Evolutionary conservation across 2,888 invertebrate genomes (phyloP).

Genomic region (Agrochola litura): DNA sequence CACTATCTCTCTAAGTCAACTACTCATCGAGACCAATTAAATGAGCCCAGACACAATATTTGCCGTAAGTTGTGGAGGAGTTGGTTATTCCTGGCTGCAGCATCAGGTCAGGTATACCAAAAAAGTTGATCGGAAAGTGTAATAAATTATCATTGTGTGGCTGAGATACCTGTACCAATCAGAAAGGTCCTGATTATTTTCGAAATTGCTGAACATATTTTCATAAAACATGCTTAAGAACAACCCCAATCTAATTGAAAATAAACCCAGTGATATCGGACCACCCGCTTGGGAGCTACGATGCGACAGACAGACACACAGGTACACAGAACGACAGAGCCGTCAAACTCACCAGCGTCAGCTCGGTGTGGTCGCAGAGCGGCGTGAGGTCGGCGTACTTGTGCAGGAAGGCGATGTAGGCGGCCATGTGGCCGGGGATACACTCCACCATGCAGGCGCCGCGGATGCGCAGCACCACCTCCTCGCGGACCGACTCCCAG

Average conservation of each 20-base stretch:
- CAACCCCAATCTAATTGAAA: background rate
- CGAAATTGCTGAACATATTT: background rate
- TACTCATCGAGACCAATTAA: background rate
- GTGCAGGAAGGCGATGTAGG: slow-evolving; percentile 96
- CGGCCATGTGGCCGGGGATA: slow-evolving; percentile 94
- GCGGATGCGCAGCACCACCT: slow-evolving; percentile 93
- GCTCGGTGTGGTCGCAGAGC: slow-evolving; percentile 75
- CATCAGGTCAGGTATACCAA: background rate
- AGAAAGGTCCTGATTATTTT: background rate
- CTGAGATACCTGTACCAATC: background rate
- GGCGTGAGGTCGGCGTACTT: slow-evolving; percentile 90
- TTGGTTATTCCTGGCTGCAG: background rate
- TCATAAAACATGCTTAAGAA: background rate
- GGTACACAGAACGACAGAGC: background rate
- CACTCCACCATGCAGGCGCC: slow-evolving; percentile 98
- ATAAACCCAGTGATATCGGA: too few species aligned
- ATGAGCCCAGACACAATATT: background rate
- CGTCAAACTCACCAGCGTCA: slow-evolving; percentile 72
- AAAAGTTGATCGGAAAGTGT: background rate
- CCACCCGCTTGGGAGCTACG: background rate
- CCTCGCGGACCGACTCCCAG: slow-evolving; percentile 93
- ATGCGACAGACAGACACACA: background rate
- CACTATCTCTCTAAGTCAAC: background rate
- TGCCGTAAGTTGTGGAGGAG: background rate
- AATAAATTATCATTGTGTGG: background rate